These are phyloP conservation scores for Tachuris rubrigastra DNA, from an alignment of 2,113 vertebrate genomes.

Conservation along the genomic window DNA sequence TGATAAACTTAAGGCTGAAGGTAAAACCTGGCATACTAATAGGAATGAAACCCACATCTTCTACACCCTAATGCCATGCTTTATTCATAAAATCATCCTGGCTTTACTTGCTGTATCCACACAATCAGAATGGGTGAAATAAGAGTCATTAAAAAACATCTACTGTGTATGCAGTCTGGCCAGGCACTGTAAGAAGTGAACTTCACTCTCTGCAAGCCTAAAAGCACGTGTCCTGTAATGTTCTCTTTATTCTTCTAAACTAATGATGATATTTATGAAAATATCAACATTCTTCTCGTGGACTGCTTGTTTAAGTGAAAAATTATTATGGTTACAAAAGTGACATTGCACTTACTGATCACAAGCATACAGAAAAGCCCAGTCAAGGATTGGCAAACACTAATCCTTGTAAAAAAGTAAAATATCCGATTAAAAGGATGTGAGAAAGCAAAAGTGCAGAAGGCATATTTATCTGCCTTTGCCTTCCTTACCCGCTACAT, in stretches of 20 bases:
- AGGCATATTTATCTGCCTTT: not conserved
- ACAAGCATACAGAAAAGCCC: not conserved
- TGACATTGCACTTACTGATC: not conserved
- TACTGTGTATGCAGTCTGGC: not conserved
- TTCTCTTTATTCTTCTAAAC: not conserved
- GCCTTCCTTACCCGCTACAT: not conserved
- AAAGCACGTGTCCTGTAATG: not conserved
- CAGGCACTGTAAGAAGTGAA: not conserved
- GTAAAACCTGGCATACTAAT: not conserved
- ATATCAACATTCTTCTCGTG: not conserved
- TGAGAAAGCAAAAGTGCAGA: not conserved
- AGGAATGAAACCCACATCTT: not conserved
- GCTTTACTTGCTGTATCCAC: not conserved
- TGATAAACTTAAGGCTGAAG: not conserved
- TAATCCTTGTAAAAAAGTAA: not conserved
- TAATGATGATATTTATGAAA: not conserved
- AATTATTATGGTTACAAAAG: not conserved
- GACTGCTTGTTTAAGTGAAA: not conserved
- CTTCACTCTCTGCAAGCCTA: not conserved
- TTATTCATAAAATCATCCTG: not conserved
- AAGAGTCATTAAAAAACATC: not conserved
- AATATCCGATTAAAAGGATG: not conserved
- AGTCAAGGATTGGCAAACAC: not conserved
- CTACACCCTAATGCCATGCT: not conserved
- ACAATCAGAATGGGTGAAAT: not conserved